Evolutionary conservation across 2,797 vertebrate species (phyloP).

Genomic region (Hipposideros larvatus): DNA sequence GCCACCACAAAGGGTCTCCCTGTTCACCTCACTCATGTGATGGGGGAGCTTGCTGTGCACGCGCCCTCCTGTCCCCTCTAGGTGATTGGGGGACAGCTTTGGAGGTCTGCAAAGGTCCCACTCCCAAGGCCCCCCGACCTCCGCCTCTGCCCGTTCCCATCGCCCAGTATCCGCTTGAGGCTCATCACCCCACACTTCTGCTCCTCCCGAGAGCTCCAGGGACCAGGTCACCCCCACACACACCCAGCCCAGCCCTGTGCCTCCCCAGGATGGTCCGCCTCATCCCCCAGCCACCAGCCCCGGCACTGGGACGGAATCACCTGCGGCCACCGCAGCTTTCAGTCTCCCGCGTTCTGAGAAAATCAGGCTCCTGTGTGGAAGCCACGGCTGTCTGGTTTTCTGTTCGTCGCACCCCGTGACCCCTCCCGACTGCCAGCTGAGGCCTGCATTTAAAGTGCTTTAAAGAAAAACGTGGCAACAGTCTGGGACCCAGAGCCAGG

Average conservation of each 20-base stretch:
- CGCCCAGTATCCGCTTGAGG: background rate
- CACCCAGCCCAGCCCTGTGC: background rate
- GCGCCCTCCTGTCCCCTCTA: background rate
- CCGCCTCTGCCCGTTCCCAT: background rate
- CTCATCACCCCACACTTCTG: too few species aligned
- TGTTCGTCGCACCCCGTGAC: background rate
- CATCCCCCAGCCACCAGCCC: too few species aligned
- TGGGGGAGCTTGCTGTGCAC: too few species aligned
- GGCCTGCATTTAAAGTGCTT: background rate
- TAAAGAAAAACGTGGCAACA: background rate
- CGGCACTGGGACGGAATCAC: too few species aligned
- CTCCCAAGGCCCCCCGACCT: background rate
- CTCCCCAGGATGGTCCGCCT: background rate
- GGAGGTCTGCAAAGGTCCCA: background rate
- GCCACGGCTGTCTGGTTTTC: background rate
- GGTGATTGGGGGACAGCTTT: background rate
- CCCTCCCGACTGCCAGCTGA: background rate
- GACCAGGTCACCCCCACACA: background rate
- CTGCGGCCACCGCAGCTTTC: background rate
- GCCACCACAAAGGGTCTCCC: background rate
- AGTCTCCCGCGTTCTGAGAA: background rate
- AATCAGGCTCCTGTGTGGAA: background rate
- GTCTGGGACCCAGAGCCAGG: background rate
- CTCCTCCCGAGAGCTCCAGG: too few species aligned
- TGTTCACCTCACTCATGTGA: background rate